These are phyloP conservation scores for Parus major DNA, from an alignment of 2,113 vertebrate species.

Conservation along the genomic window DNA sequence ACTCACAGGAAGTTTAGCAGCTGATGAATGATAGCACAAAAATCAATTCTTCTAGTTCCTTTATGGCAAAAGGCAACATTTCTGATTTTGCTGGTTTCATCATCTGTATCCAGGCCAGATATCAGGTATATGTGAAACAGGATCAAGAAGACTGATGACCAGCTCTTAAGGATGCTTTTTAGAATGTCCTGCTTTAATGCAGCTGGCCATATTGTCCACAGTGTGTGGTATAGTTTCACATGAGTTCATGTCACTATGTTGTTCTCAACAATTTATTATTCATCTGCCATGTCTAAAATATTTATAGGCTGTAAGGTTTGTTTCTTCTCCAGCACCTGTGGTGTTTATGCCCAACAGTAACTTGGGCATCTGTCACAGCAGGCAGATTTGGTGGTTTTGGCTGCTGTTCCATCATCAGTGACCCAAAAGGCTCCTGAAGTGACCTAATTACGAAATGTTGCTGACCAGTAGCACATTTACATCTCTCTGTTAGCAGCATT, in stretches of 20 bases:
- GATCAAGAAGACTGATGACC: conserved; percentile 40
- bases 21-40: background rate
- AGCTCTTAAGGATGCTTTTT: background rate
- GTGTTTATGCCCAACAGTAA: conserved; percentile 17
- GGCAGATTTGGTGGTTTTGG: background rate
- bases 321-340: conserved; percentile 37
- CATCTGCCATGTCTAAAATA: conserved; percentile 56
- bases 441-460: conserved; percentile 33
- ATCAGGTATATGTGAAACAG: background rate
- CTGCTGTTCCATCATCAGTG: background rate
- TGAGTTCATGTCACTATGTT: conserved; percentile 58
- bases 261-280: conserved; percentile 65
- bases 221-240: conserved; percentile 58
- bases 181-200: conserved; percentile 16
- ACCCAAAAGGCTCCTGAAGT: background rate
- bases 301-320: conserved; percentile 44
- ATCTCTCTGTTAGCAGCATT: background rate
- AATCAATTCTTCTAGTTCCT: background rate
- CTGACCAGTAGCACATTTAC: background rate
- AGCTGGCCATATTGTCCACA: conserved; percentile 64
- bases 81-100: background rate
- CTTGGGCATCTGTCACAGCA: conserved; percentile 41
- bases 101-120: background rate
- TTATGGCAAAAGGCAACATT: background rate
- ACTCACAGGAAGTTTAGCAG: background rate